Conservation (phyloP, 2,113 vertebrate species). For the Rissa tridactyla region DNA sequence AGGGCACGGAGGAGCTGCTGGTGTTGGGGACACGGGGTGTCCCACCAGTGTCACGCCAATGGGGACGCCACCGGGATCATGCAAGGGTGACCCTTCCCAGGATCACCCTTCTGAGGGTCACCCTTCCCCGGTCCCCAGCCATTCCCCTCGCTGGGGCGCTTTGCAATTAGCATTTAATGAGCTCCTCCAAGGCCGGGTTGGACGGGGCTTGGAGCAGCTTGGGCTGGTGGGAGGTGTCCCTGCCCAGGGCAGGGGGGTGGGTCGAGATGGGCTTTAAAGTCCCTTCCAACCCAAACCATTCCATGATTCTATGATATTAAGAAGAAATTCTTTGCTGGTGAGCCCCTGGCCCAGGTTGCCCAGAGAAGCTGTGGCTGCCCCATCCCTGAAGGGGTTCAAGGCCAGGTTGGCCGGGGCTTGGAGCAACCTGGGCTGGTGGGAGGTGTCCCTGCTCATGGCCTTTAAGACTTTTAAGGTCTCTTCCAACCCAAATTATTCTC, state of each 20-base stretch:
- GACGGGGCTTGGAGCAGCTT: not conserved
- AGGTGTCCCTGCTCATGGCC: not conserved
- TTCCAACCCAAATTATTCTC: not conserved
- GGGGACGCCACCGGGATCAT: fast-evolving
- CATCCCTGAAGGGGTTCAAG: too few species aligned
- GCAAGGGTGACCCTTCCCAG: not conserved
- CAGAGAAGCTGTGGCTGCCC: too few species aligned
- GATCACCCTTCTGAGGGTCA: not conserved
- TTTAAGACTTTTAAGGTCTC: not conserved
- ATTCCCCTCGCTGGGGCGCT: fast-evolving
- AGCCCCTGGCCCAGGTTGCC: too few species aligned
- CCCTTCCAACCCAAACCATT: too few species aligned
- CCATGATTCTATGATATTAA: too few species aligned
- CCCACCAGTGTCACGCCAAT: fast-evolving
- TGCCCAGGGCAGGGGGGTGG: not conserved
- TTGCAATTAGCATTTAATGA: not conserved
- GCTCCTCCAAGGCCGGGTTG: not conserved
- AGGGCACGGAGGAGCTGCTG: not conserved
- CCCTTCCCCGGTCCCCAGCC: not conserved
- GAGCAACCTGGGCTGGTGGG: not conserved
- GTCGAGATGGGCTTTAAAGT: fast-evolving
- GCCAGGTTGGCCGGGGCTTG: too few species aligned
- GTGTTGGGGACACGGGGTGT: fast-evolving
- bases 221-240: not conserved
- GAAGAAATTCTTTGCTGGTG: too few species aligned